Evolutionary conservation across 2,888 invertebrate species (phyloP).

Genomic region (Synergus itoensis): DNA sequence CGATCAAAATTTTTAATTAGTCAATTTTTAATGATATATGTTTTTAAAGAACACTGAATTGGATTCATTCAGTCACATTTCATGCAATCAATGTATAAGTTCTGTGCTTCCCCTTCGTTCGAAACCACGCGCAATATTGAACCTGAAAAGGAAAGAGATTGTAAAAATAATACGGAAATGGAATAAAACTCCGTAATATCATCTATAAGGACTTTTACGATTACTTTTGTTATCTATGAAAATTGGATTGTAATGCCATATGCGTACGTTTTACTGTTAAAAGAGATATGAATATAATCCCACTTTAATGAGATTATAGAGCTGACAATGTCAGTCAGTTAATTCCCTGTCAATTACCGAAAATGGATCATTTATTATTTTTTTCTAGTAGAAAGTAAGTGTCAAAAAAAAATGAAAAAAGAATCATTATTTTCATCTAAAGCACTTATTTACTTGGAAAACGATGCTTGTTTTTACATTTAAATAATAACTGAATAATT

Average conservation of each 20-base stretch:
- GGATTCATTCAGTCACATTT: no score
- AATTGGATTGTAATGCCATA: neutral
- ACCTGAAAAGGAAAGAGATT: neutral
- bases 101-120: no score
- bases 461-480: no score
- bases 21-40: no score
- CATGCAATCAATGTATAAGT: no score
- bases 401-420: no score
- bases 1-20: no score
- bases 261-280: neutral
- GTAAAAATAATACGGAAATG: neutral
- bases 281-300: neutral
- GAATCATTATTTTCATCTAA: no score
- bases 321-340: neutral
- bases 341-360: neutral
- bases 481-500: no score
- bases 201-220: neutral
- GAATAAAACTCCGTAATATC: neutral
- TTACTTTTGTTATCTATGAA: neutral
- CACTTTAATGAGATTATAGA: neutral
- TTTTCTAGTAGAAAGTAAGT: neutral
- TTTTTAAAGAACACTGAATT: no score
- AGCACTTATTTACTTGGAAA: no score
- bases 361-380: neutral
- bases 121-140: no score